Conservation (phyloP, 64 coral and sea anemone species). For the Catalaphyllia jardinei region DNA sequence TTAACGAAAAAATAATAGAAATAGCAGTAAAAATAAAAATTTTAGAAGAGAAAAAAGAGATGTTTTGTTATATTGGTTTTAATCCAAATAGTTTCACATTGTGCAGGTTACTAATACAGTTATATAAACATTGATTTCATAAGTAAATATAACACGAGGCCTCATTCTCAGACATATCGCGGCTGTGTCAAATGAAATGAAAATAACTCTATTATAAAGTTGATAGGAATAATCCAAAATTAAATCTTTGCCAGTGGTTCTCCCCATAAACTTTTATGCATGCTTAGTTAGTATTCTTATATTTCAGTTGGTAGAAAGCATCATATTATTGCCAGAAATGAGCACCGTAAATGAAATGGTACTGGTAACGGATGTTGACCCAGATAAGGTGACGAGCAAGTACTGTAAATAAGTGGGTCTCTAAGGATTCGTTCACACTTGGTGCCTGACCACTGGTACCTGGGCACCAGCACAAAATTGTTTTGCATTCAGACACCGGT, state of each 20-base stretch:
- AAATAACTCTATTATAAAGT: background rate
- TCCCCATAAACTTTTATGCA: background rate
- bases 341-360: slow-evolving; percentile 44
- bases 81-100: too few species aligned
- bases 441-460: background rate
- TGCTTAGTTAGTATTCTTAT: slow-evolving; percentile 25
- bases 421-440: background rate
- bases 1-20: too few species aligned
- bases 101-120: too few species aligned
- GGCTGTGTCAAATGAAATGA: too few species aligned
- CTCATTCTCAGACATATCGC: too few species aligned
- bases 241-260: background rate
- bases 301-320: slow-evolving; percentile 30
- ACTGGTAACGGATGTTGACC: slow-evolving; percentile 25
- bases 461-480: too few species aligned
- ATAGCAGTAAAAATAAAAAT: too few species aligned
- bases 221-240: background rate
- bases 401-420: background rate
- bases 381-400: slow-evolving; percentile 26
- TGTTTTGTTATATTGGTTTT: too few species aligned
- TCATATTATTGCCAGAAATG: slow-evolving; percentile 30
- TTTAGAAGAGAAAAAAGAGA: too few species aligned
- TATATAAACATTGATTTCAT: too few species aligned
- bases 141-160: too few species aligned
- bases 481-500: too few species aligned